These are phyloP conservation scores for Troides aeacus DNA, from an alignment of 2,888 invertebrate species.

Conservation along the genomic window DNA sequence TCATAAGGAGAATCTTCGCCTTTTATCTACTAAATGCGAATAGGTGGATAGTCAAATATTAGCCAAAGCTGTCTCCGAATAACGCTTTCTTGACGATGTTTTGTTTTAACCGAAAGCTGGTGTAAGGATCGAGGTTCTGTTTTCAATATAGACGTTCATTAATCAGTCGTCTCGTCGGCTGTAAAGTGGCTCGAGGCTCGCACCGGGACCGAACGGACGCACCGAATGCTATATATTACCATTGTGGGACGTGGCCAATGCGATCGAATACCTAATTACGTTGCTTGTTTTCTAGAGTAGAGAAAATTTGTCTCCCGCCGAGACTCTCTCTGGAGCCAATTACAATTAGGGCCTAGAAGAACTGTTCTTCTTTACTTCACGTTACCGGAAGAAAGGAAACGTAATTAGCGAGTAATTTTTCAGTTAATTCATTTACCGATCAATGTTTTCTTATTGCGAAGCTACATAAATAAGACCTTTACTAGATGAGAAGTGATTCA, in stretches of 20 bases:
- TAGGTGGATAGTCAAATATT: too few species aligned
- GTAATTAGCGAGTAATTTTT: conserved; percentile 13
- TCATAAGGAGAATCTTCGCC: too few species aligned
- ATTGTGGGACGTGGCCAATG: conserved; percentile 44
- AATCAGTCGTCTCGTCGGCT: conserved; percentile 20
- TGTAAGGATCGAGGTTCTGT: too few species aligned
- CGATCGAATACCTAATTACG: conserved; percentile 45
- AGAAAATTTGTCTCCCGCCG: conserved; percentile 35
- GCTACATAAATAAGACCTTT: too few species aligned
- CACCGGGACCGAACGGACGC: conserved; percentile 32
- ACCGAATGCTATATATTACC: conserved; percentile 43
- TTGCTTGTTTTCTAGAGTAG: conserved; percentile 41
- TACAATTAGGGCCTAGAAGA: conserved; percentile 23
- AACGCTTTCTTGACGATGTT: too few species aligned
- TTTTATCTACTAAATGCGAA: too few species aligned
- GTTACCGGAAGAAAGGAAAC: neutral
- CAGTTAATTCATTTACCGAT: neutral
- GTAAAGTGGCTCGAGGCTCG: conserved; percentile 28
- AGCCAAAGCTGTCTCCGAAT: too few species aligned
- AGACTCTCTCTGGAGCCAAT: conserved; percentile 28
- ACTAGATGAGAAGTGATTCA: too few species aligned
- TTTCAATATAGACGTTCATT: too few species aligned
- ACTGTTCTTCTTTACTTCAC: conserved; percentile 21
- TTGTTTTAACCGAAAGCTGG: too few species aligned
- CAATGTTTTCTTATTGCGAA: neutral